Conservation (phyloP, 2,113 vertebrate genomes). For the Dasyurus viverrinus region DNA sequence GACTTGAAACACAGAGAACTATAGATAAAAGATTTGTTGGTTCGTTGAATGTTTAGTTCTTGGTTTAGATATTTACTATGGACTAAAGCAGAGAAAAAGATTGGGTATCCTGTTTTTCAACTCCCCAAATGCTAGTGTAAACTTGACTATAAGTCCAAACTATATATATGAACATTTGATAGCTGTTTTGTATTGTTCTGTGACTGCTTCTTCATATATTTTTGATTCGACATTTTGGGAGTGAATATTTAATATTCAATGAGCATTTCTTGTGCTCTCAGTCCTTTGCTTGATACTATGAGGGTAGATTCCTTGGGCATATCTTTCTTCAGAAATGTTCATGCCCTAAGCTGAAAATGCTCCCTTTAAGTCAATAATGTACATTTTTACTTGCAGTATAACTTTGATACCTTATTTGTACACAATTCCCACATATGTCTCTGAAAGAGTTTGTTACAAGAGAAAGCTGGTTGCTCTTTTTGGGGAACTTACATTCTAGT, state of each 20-base stretch:
- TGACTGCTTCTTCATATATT: background rate
- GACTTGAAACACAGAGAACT: constrained; percentile 17
- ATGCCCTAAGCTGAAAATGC: background rate
- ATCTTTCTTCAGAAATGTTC: background rate
- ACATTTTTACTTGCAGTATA: background rate
- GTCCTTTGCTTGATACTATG: background rate
- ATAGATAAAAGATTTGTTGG: background rate
- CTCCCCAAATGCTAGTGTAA: background rate
- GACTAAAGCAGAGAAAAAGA: constrained; percentile 10
- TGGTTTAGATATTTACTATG: constrained; percentile 9
- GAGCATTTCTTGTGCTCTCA: background rate
- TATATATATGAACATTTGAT: background rate
- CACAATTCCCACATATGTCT: background rate
- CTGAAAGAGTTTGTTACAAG: background rate
- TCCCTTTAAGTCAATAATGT: background rate
- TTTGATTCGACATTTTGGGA: background rate
- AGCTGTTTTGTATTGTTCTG: background rate
- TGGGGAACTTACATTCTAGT: background rate
- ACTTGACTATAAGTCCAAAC: background rate
- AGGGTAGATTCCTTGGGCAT: background rate
- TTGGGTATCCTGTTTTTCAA: background rate
- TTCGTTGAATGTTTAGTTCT: constrained; percentile 14
- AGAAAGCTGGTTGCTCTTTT: background rate
- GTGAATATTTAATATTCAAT: background rate
- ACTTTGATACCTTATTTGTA: background rate